A percentile compares a stretch with the other conserved stretches of the same genome.
phyloP scores from a whole-genome alignment of 2,888 invertebrate species.

The Ochropacha duplaris region DNA sequence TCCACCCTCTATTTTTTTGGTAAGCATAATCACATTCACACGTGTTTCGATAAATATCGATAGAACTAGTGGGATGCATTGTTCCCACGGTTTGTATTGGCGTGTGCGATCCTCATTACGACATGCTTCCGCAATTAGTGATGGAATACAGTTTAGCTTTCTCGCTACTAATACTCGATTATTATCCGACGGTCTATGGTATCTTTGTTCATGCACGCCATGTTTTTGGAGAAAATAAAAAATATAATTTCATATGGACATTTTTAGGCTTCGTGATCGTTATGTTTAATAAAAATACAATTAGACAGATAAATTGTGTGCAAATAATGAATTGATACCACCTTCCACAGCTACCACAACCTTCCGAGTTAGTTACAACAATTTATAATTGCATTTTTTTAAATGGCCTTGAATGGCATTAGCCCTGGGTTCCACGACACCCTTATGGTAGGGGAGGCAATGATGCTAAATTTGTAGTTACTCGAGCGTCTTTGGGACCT shows the following conservation, averaged over 20 bases:
- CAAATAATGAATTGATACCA: no score
- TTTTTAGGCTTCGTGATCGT: background rate
- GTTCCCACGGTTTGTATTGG: conserved; percentile 54
- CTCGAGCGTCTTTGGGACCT: no score
- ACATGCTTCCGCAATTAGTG: conserved; percentile 72
- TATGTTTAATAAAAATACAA: no score
- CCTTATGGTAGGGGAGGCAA: no score
- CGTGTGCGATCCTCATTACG: conserved; percentile 74
- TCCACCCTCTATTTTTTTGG: background rate
- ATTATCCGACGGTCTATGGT: background rate
- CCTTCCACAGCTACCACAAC: no score
- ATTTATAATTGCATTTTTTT: no score
- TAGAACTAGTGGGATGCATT: conserved; percentile 7
- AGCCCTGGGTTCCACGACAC: no score
- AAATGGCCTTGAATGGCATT: no score
- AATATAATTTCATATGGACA: background rate
- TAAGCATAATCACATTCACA: background rate
- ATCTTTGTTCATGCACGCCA: background rate
- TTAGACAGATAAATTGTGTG: no score
- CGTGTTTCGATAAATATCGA: background rate
- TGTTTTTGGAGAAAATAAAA: background rate
- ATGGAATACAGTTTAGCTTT: conserved; percentile 57
- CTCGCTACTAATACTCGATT: conserved; percentile 29
- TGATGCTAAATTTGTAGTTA: no score
- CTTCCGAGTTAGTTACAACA: no score